Base-by-base conservation (phyloP, 2,888 invertebrate genomes). In the Lucinisca nassula region DNA sequence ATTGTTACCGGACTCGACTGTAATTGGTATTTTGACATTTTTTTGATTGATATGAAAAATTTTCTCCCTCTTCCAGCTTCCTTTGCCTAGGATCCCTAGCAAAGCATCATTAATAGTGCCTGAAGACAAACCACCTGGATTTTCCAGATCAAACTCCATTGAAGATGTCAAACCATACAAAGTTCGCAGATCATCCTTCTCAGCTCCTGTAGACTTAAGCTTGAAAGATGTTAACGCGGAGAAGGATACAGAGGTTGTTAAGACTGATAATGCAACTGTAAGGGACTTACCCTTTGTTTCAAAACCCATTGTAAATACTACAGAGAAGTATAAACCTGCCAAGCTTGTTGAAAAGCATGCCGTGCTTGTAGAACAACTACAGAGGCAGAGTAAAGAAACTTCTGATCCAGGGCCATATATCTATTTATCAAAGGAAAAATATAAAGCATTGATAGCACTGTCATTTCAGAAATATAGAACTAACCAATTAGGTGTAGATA, bases 61-160 rank as follows among this genome's bases (percentile, higher is more conserved):
- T 6, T 40, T 40, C 40, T 40, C n/a, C n/a, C 3, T 51, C 14
- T 90, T 87, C 38, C 78, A 92, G 91, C 72, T 91, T 27, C 89
- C 88, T 10, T 85, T 91, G 49, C 82, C 91, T n/a, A 85, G 88
- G 72, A 87, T 91, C 12, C 90, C 90, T 37, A 90, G 87, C 49
- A 92, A 91, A 70, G 82, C 87, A 21, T 83, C 86, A 27, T 38
- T 88, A n/a, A 88, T 88, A 37, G 77, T 81, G n/a, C 74, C 78
- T 24, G 82, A 78, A 38, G 67, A 24, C 3, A 6, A 6, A 61
- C 24, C 73, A 1, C 14, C n/a, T 8, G 14, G 58, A 6, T 12
- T 67, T 38, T 77, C 81, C 30, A 40, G 81, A 21, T 77, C 82
- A 38, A 76, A 79, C 30, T 80, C 83, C 6, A 27, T 72, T 30